Conservation (phyloP, 2,888 invertebrate genomes). For the Microplitis deprimator region DNA sequence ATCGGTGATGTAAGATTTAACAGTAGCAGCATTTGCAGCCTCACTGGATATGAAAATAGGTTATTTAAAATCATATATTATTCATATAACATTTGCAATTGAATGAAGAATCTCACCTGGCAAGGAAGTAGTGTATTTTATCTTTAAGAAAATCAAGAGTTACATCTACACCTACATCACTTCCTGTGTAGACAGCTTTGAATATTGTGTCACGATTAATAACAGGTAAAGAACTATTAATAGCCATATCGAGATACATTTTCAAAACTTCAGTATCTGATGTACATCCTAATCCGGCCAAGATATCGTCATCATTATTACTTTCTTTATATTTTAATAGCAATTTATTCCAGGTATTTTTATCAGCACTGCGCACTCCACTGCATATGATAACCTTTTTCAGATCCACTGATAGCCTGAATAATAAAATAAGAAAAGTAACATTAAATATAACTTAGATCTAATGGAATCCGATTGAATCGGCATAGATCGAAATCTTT, state of each 20-base stretch:
- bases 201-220: constrained; percentile 57
- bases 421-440: constrained; percentile 21
- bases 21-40: neutral
- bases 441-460: too few relatives aligned
- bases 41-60: constrained; percentile 28
- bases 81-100: neutral
- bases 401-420: constrained; percentile 71
- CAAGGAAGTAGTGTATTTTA: constrained; percentile 39
- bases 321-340: constrained; percentile 30
- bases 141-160: constrained; percentile 49
- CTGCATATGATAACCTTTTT: constrained; percentile 71
- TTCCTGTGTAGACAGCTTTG: constrained; percentile 42
- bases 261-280: constrained; percentile 68
- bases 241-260: constrained; percentile 42
- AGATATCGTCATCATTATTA: constrained; percentile 65
- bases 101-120: constrained; percentile 29
- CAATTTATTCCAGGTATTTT: constrained; percentile 49
- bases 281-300: constrained; percentile 71
- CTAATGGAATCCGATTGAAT: too few relatives aligned
- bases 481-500: too few relatives aligned
- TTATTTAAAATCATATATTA: neutral
- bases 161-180: constrained; percentile 48
- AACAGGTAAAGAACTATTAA: neutral
- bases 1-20: constrained; percentile 34
- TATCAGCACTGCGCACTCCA: constrained; percentile 63